These are phyloP conservation scores for Pao palembangensis DNA, from an alignment of 2,113 vertebrate genomes.

Conservation along the genomic window DNA sequence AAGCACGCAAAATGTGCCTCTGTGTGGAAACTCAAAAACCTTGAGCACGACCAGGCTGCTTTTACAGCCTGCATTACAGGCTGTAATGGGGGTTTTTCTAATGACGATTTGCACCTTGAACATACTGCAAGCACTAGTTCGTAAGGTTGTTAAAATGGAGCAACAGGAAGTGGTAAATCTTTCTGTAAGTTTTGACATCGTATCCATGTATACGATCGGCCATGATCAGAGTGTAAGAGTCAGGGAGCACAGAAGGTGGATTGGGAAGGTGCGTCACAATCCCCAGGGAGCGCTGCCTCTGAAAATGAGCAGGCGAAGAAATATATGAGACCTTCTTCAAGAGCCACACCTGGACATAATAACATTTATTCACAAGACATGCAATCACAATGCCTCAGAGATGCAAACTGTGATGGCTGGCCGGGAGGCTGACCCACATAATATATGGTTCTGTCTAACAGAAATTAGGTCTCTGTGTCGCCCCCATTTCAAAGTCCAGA, in stretches of 20 bases:
- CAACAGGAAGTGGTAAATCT: conserved; percentile 1
- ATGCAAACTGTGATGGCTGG: conserved; percentile 47
- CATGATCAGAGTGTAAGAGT: conserved; percentile 14
- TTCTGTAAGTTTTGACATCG: neutral
- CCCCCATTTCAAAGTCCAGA: conserved; percentile 40
- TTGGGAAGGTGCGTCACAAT: conserved; percentile 19
- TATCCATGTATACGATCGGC: neutral
- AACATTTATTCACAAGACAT: conserved; percentile 39
- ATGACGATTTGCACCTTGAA: too few relatives aligned
- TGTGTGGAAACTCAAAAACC: too few relatives aligned
- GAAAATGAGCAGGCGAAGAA: conserved; percentile 32
- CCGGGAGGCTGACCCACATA: conserved; percentile 54
- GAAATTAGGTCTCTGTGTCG: conserved; percentile 57
- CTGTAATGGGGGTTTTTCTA: too few relatives aligned
- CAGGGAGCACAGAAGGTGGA: neutral
- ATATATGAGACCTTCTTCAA: conserved; percentile 45
- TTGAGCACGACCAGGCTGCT: too few relatives aligned
- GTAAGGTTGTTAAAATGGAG: too few relatives aligned
- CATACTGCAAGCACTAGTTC: too few relatives aligned
- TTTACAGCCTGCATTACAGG: too few relatives aligned
- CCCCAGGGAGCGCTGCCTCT: conserved; percentile 19
- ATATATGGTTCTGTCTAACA: conserved; percentile 25
- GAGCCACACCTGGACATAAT: conserved; percentile 32
- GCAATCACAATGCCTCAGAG: conserved; percentile 32
- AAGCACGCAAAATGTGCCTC: too few relatives aligned